Evolutionary conservation across 1,140 invertebrate genomes (phyloP), one percentile per base, ranked within the genome.

Genomic region (Pseudomyrmex pallidus): DNA sequence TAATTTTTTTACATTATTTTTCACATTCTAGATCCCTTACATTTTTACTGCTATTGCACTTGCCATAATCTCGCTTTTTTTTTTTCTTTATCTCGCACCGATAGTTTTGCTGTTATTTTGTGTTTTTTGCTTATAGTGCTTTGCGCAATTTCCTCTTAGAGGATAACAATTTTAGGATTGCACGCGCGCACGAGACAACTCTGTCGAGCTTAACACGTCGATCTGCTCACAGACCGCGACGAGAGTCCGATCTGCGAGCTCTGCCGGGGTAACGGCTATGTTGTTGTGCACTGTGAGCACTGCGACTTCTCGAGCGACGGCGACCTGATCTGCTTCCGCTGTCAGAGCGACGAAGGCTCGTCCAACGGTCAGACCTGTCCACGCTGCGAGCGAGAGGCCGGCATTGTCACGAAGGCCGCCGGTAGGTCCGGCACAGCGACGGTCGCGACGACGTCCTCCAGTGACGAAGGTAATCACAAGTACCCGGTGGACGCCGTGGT

Each of bases 271-370:
- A 89, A 90, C 15, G 82, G 85, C 48, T 50, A 78, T 5, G n/a
- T 85, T 8, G 61, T 63, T 15, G 56, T 83, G 25, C 89, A 89
- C 13, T 92, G 92, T 22, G 86, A 89, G 2, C 92, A 92, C 63
- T 93, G 92, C 63, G 89, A 92, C 46, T 78, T 90, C 20, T 85
- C 90, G 12, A 90, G 89, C 80, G 92, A 94, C 4, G 85, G 89
- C 52, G 92, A 93, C 82, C 86, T 93, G 9, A 94, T 94, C 56
- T 93, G 93, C 82, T 94, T 94, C 78, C 89, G 90, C 25, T 93
- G 93, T 50, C 91, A 92, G 50, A 92, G 70, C 74, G 91, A 92
- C 52, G 88, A 91, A 17, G 86, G 83, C 7, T 88, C 87, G 8
- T 87, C 90, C 13, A 92, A 92, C 76, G 91, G 89, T 85, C 82